These are phyloP conservation scores for Hiodon alosoides DNA, from an alignment of 2,113 vertebrate species.

Conservation along the genomic window DNA sequence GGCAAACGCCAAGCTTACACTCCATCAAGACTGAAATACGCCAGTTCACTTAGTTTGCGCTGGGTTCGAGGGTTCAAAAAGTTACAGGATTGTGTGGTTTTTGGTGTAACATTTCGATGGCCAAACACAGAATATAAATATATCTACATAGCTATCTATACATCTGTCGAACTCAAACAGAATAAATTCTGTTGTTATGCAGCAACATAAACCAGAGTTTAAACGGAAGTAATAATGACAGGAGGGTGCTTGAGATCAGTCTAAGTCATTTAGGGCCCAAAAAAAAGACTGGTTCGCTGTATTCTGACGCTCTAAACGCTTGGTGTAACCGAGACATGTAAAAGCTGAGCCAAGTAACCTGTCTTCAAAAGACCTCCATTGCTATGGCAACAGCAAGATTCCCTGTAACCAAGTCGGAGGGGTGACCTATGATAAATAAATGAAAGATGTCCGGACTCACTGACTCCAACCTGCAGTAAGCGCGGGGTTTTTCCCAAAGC, in stretches of 20 bases:
- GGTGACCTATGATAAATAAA: slow-evolving; percentile 58
- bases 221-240: neutral
- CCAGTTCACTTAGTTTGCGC: neutral
- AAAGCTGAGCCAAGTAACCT: slow-evolving; percentile 60
- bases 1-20: slow-evolving; percentile 9
- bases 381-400: slow-evolving; percentile 71
- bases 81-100: neutral
- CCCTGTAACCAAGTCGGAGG: slow-evolving; percentile 47
- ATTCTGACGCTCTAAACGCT: slow-evolving; percentile 11
- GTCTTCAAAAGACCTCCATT: slow-evolving; percentile 65
- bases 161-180: neutral
- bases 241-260: neutral
- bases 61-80: neutral
- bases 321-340: slow-evolving; percentile 43
- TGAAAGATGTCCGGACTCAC: slow-evolving; percentile 48
- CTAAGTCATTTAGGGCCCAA: neutral
- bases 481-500: slow-evolving; percentile 30
- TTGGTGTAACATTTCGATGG: too few relatives aligned
- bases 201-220: neutral
- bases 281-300: neutral
- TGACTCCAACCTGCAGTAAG: slow-evolving; percentile 35
- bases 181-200: neutral
- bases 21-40: slow-evolving; percentile 9
- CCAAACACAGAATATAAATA: slow-evolving; percentile 11
- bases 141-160: too few relatives aligned